phyloP scores from a whole-genome alignment of 2,113 vertebrate species.

The Melanocharis versteri region DNA sequence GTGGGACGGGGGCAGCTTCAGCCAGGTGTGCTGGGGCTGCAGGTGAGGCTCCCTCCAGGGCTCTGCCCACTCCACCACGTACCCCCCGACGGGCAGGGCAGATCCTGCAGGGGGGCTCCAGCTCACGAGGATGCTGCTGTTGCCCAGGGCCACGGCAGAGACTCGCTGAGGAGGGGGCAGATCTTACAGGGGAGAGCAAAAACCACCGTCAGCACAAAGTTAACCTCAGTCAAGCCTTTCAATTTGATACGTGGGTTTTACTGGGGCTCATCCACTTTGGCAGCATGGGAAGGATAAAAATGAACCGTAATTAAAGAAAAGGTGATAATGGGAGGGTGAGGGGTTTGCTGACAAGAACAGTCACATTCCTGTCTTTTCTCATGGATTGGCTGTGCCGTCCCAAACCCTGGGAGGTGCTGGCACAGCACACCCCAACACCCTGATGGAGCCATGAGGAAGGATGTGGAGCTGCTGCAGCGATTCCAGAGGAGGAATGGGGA shows the following conservation, averaged over 20 bases:
- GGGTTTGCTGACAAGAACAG: background rate
- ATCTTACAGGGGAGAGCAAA: background rate
- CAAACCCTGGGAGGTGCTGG: background rate
- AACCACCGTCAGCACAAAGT: fast-evolving
- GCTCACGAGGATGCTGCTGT: slow-evolving; percentile 34
- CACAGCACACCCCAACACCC: fast-evolving
- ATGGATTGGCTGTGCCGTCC: fast-evolving
- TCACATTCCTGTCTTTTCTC: fast-evolving
- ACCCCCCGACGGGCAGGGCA: background rate
- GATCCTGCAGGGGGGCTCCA: slow-evolving; percentile 15
- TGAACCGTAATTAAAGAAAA: fast-evolving
- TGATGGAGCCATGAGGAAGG: fast-evolving
- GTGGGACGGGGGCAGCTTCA: background rate
- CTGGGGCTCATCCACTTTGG: fast-evolving
- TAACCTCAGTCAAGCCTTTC: fast-evolving
- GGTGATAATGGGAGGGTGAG: fast-evolving
- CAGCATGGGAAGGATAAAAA: fast-evolving
- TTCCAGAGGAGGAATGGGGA: background rate
- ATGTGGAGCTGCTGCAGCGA: background rate
- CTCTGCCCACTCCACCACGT: slow-evolving; percentile 70
- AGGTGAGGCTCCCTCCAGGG: fast-evolving
- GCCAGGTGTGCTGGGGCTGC: slow-evolving; percentile 32
- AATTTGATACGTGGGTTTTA: fast-evolving
- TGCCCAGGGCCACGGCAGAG: background rate
- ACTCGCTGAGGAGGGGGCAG: slow-evolving; percentile 49